Conservation (phyloP, 2,888 invertebrate genomes). For the Azorinus chamasolen region DNA sequence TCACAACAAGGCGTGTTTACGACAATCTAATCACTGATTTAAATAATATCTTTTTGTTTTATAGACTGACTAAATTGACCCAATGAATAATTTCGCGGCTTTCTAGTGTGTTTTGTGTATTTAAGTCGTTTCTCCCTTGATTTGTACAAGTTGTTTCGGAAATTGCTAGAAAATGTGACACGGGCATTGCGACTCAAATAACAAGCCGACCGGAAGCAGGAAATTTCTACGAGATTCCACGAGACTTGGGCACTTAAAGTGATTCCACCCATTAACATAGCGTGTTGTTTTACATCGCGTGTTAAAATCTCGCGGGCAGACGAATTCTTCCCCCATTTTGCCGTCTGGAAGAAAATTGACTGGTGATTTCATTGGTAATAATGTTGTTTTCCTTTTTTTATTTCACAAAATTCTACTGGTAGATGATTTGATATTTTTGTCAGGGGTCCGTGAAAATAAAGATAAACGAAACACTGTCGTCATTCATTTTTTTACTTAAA, state of each 20-base stretch:
- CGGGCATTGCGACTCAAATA: conserved; percentile 46
- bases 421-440: too few species aligned
- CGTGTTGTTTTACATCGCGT: too few species aligned
- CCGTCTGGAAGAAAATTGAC: too few species aligned
- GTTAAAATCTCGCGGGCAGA: too few species aligned
- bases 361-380: too few species aligned
- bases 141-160: conserved; percentile 65
- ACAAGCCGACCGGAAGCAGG: conserved; percentile 54
- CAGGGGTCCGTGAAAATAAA: too few species aligned
- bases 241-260: conserved; percentile 58
- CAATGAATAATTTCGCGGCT: conserved; percentile 45
- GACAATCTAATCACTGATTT: conserved; percentile 32
- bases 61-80: conserved; percentile 31
- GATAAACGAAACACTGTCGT: too few species aligned
- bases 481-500: too few species aligned
- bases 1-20: conserved; percentile 38
- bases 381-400: too few species aligned
- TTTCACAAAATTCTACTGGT: too few species aligned
- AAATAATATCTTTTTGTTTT: conserved; percentile 42
- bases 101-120: conserved; percentile 44
- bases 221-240: conserved; percentile 48
- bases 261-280: conserved; percentile 50
- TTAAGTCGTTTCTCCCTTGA: conserved; percentile 56
- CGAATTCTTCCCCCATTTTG: too few species aligned
- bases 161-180: conserved; percentile 62